phyloP scores from a whole-genome alignment of 2,797 vertebrate species.

The Typhlichthys eigenmanni region DNA sequence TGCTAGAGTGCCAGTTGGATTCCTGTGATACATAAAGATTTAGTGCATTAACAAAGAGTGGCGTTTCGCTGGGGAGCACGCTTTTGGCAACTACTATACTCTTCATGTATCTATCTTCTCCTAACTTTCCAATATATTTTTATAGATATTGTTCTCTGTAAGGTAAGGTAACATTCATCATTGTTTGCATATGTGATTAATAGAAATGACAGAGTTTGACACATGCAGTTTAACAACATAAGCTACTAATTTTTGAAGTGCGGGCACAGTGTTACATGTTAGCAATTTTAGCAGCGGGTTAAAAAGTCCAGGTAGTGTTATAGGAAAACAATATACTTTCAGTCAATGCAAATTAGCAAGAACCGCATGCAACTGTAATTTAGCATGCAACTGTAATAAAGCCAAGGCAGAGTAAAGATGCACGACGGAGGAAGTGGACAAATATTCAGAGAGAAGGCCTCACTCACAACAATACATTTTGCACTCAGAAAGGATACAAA shows the following conservation, averaged over 20 bases:
- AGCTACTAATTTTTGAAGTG: constrained; percentile 21
- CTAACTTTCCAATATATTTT: too few relatives aligned
- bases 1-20: constrained; percentile 75
- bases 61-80: not conserved
- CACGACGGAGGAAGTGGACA: constrained; percentile 23
- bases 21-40: constrained; percentile 78
- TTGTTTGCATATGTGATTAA: constrained; percentile 3
- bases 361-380: constrained; percentile 51
- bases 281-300: constrained; percentile 57
- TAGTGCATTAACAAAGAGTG: constrained; percentile 55
- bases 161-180: constrained; percentile 8
- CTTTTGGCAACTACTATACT: too few relatives aligned
- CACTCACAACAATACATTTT: constrained; percentile 38
- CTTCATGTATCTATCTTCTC: too few relatives aligned
- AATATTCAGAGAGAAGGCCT: constrained; percentile 33
- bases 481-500: constrained; percentile 32
- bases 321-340: constrained; percentile 58
- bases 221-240: constrained; percentile 39
- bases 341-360: constrained; percentile 66
- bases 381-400: constrained; percentile 54
- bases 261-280: constrained; percentile 49
- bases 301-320: constrained; percentile 60
- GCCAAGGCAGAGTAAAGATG: constrained; percentile 44
- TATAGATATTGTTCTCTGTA: too few relatives aligned
- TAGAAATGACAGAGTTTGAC: constrained; percentile 9